A percentile compares a stretch with the other conserved stretches of the same genome.
phyloP scores from a whole-genome alignment of 2,113 vertebrate genomes.

The Tragelaphus scriptus region DNA sequence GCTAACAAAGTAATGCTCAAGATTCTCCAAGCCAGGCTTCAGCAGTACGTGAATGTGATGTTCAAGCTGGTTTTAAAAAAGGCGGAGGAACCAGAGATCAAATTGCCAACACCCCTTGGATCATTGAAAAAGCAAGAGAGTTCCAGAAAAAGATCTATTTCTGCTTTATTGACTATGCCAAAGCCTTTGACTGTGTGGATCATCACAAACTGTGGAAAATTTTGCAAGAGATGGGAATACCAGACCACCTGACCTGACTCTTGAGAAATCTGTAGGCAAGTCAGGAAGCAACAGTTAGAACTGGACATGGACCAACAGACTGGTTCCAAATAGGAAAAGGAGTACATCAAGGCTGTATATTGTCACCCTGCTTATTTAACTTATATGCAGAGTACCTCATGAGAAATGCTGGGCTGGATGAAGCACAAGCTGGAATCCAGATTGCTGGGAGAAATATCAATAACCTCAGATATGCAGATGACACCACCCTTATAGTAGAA shows the following conservation, averaged over 20 bases:
- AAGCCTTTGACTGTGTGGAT: not conserved
- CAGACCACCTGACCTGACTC: not conserved
- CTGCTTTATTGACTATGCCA: not conserved
- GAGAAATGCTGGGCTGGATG: not conserved
- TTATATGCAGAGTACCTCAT: not conserved
- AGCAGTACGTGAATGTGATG: fast-evolving
- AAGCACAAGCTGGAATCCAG: not conserved
- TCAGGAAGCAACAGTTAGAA: not conserved
- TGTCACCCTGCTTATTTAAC: not conserved
- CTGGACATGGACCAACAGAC: not conserved
- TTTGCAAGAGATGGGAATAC: not conserved
- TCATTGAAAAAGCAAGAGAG: not conserved
- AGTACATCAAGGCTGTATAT: fast-evolving
- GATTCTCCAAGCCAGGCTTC: not conserved
- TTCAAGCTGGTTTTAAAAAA: not conserved
- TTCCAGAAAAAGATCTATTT: not conserved
- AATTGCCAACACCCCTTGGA: not conserved
- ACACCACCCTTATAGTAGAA: not conserved
- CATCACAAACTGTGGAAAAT: not conserved
- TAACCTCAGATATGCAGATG: not conserved
- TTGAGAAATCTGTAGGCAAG: not conserved
- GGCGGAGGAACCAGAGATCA: not conserved
- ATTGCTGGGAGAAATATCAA: not conserved
- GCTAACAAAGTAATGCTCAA: not conserved
- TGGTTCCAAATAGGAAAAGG: not conserved